Evolutionary conservation across 2,888 invertebrate genomes (phyloP), one percentile per base, ranked within the genome.

Genomic region (Agrochola circellaris): DNA sequence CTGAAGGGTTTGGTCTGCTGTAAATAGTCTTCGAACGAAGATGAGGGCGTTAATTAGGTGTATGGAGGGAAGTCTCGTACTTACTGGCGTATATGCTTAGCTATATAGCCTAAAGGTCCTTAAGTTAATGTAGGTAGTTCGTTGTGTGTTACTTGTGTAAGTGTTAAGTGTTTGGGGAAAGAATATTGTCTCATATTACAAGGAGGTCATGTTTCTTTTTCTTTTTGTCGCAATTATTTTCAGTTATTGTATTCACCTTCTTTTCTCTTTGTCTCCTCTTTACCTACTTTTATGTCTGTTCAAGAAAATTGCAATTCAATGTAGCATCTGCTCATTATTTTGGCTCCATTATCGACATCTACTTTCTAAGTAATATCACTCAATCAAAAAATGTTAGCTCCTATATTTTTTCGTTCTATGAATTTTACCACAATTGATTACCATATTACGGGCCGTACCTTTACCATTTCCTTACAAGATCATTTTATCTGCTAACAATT

Each of bases 401-500:
- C 30, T 62, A 71, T 71, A 56, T 83, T 71, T 76, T 58, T 83
- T 56, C 34, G 7, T 34, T 69, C 45, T 51, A 45, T 26, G 48
- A 48, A 45, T 68, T 71, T 58, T 56, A 68, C 51, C 61, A 77
- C 54, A 38, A 86, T 79, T 83, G 34, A 81, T 81, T 38, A 71
- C 70, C 58, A 70, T 75, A 71, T 73, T 56, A 62, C 23, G 5
- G 48, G 15, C 62, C 60, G 70, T 68, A 56, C 79, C 77, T 79
- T 77, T 72, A 78, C 61, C 76, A 75, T 76, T 82, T 73, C 86
- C 71, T 78, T 81, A 73, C 58, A 70, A 74, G 77, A 78, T 45
- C 75, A 70, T 69, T 77, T 82, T 83, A 86, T 81, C 85, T 88
- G 81, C 77, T 77, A 82, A 77, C 70, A 79, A 83, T 82, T 83